phyloP scores from a whole-genome alignment of 2,888 invertebrate genomes.

The Spisula solida region DNA sequence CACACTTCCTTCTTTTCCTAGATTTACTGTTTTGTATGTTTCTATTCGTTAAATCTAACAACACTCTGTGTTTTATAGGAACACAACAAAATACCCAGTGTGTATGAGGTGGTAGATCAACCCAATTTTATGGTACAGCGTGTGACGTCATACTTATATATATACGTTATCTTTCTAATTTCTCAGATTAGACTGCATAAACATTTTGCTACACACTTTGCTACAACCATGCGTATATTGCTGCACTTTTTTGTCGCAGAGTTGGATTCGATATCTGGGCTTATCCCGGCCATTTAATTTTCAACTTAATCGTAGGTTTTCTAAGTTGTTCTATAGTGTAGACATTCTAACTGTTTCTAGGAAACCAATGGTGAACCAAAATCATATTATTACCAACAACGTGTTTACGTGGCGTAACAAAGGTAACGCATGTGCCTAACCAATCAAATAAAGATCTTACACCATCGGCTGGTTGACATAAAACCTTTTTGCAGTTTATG shows the following conservation, averaged over 20 bases:
- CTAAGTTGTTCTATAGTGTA: not conserved
- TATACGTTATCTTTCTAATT: not conserved
- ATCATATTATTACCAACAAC: not conserved
- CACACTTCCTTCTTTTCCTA: not conserved
- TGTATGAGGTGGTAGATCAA: no score
- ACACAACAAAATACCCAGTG: no score
- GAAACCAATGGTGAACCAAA: not conserved
- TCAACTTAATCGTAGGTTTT: not conserved
- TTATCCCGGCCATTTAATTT: not conserved
- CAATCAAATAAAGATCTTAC: not conserved
- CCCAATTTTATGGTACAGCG: no score
- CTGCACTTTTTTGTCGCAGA: not conserved
- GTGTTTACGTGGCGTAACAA: constrained; percentile 8
- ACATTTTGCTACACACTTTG: not conserved
- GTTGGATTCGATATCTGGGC: not conserved
- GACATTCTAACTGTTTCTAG: not conserved
- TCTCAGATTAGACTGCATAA: not conserved
- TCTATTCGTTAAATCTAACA: not conserved
- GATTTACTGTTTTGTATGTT: not conserved
- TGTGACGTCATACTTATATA: not conserved
- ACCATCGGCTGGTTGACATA: not conserved
- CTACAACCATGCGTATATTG: not conserved
- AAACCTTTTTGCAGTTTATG: not conserved
- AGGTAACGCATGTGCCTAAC: not conserved
- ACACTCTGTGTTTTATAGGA: not conserved